A percentile compares a stretch with the other conserved stretches of the same genome.
Conservation (phyloP, 2,797 vertebrate genomes). For the Coccyzus lansbergi region DNA sequence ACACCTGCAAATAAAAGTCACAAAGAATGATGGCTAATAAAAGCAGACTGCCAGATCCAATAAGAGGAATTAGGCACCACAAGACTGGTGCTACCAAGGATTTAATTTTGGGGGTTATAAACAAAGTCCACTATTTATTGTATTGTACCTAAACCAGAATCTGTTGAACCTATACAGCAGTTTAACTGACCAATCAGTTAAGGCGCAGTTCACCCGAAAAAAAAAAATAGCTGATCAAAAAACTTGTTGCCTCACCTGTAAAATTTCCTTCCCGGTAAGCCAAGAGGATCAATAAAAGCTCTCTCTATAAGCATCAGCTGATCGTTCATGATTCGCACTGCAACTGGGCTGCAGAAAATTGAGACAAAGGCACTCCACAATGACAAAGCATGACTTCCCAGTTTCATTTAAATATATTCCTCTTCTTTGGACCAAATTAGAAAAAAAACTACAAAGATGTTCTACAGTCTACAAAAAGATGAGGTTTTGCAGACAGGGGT, state of each 20-base stretch:
- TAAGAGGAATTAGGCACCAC: not conserved
- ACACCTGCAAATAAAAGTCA: not conserved
- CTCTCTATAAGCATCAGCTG: slow-evolving; percentile 94
- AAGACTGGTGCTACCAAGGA: not conserved
- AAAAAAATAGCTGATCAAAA: not conserved
- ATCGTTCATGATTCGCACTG: slow-evolving; percentile 88
- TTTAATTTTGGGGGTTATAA: not conserved
- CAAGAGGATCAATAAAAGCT: slow-evolving; percentile 92
- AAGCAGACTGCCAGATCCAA: not conserved
- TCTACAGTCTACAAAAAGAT: not conserved
- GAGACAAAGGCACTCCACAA: not conserved
- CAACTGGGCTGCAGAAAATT: slow-evolving; percentile 78
- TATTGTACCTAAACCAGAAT: not conserved
- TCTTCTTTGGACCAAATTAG: not conserved
- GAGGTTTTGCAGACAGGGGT: not conserved
- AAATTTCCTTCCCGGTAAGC: slow-evolving; percentile 91
- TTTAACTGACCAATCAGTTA: not conserved
- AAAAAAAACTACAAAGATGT: not conserved
- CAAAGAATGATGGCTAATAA: not conserved
- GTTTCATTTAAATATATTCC: not conserved
- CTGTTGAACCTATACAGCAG: not conserved
- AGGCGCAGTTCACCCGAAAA: not conserved
- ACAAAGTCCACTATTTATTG: not conserved
- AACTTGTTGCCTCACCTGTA: slow-evolving; percentile 84
- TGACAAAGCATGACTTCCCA: not conserved